Conservation (phyloP, 2,888 invertebrate species). For the Anthrax anthrax region DNA sequence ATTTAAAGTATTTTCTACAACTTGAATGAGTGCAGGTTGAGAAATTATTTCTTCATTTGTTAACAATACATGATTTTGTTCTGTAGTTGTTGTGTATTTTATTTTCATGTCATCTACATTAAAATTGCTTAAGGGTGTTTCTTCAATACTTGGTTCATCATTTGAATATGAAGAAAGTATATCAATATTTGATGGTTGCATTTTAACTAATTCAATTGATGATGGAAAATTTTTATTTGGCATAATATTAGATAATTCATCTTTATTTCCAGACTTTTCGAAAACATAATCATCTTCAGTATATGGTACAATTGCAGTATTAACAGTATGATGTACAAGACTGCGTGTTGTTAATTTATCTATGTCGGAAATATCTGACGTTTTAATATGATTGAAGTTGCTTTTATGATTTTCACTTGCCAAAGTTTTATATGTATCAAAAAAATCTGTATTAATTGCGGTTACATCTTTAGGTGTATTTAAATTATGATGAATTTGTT, state of each 20-base stretch:
- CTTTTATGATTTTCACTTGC: no score
- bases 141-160: background rate
- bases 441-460: background rate
- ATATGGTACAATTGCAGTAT: slow-evolving; percentile 1
- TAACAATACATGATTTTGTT: background rate
- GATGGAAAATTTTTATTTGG: background rate
- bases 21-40: no score
- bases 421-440: no score
- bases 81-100: background rate
- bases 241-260: background rate
- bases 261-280: background rate
- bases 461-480: background rate
- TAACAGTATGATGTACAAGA: slow-evolving; percentile 1
- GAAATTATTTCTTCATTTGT: no score
- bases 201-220: background rate
- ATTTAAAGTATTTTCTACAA: no score
- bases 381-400: no score
- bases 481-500: background rate
- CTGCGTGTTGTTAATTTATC: background rate
- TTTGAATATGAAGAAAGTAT: slow-evolving; percentile 1
- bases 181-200: background rate
- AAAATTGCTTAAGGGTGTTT: background rate
- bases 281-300: background rate
- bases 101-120: background rate
- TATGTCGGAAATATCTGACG: background rate